Percentiles rank a stretch among this genome's conserved stretches.
phyloP scores from a whole-genome alignment of 1,140 invertebrate genomes.

The Rhyacophila brunnea region DNA sequence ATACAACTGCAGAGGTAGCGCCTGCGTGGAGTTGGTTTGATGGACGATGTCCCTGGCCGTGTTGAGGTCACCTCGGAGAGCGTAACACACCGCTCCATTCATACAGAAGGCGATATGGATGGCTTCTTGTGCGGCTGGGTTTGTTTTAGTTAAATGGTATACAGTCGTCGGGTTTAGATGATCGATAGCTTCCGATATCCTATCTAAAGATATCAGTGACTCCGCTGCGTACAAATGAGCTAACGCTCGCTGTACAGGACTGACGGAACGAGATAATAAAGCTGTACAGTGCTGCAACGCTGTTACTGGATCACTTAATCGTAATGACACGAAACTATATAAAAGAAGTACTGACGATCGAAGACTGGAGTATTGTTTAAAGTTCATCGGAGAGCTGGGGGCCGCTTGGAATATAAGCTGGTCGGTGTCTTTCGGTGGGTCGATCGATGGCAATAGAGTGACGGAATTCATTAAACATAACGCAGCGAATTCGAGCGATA shows the following conservation, averaged over 20 bases:
- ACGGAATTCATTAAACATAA: slow-evolving; percentile 86
- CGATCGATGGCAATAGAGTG: slow-evolving; percentile 51
- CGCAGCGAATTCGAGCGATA: slow-evolving; percentile 87
- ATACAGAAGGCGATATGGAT: slow-evolving; percentile 51
- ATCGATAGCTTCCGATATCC: slow-evolving; percentile 79
- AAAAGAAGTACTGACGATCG: slow-evolving; percentile 70
- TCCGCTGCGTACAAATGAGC: slow-evolving; percentile 89
- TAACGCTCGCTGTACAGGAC: slow-evolving; percentile 63
- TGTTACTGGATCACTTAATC: slow-evolving; percentile 80
- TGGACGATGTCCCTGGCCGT: slow-evolving; percentile 48
- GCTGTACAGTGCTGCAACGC: slow-evolving; percentile 54
- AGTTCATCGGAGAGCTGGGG: slow-evolving; percentile 49
- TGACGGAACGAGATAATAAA: slow-evolving; percentile 1
- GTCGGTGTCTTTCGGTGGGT: slow-evolving; percentile 38
- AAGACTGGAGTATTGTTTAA: slow-evolving; percentile 48
- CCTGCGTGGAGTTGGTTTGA: slow-evolving; percentile 49
- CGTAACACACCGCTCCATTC: slow-evolving; percentile 50
- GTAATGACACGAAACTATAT: slow-evolving; percentile 80
- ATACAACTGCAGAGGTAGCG: slow-evolving; percentile 51
- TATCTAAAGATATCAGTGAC: slow-evolving; percentile 80
- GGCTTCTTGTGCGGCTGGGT: slow-evolving; percentile 46
- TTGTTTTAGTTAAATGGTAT: slow-evolving; percentile 47
- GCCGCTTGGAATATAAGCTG: slow-evolving; percentile 44
- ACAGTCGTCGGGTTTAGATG: slow-evolving; percentile 80
- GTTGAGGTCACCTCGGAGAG: slow-evolving; percentile 46